Conservation (phyloP, 2,888 invertebrate genomes). For the Synergus laeviventris region DNA sequence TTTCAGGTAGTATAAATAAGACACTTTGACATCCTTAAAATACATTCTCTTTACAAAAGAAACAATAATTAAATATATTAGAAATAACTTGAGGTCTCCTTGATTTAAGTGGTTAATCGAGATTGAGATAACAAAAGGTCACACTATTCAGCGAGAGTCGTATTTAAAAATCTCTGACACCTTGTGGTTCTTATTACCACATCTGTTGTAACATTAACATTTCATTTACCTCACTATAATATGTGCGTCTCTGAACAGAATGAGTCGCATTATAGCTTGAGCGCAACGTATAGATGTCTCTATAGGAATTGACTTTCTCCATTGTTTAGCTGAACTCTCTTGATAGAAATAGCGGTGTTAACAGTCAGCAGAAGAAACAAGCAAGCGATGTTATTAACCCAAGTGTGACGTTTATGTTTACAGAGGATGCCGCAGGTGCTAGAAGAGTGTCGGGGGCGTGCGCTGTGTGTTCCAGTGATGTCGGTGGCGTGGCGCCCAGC, state of each 20-base stretch:
- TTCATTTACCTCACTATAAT: neutral
- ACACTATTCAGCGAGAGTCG: neutral
- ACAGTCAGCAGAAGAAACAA: neutral
- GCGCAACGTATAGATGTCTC: neutral
- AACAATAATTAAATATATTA: too few relatives aligned
- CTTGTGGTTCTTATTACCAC: neutral
- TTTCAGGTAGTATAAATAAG: slow-evolving; percentile 21
- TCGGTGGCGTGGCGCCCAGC: slow-evolving; percentile 78
- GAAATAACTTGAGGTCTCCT: too few relatives aligned
- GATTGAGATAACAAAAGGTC: neutral
- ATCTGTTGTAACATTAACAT: neutral
- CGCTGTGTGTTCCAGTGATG: slow-evolving; percentile 82
- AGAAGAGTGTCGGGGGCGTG: slow-evolving; percentile 70
- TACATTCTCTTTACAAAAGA: too few relatives aligned
- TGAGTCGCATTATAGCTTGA: neutral
- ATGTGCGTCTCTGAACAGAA: neutral
- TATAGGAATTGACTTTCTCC: neutral
- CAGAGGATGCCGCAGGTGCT: slow-evolving; percentile 75
- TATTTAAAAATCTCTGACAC: neutral
- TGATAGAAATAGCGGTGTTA: neutral
- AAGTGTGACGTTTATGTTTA: slow-evolving; percentile 41
- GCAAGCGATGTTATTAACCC: neutral
- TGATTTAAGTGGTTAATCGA: neutral
- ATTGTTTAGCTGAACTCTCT: neutral
- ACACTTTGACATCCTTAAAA: neutral